Base-by-base conservation (phyloP, 2,113 vertebrate species). In the Laticauda laticaudata region DNA sequence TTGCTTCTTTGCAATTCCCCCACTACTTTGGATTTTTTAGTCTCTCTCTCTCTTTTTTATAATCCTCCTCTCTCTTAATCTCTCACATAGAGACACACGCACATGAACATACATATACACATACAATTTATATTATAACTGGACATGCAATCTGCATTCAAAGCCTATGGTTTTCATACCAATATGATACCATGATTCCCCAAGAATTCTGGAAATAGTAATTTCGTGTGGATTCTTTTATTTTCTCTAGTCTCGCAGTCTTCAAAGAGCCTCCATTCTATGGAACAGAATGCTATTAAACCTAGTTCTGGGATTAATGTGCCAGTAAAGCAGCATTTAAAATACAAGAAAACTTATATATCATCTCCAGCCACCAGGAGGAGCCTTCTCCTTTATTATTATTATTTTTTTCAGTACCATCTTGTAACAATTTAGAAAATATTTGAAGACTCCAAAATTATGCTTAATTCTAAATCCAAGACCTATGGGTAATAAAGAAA, bases 351-450 rank as follows among this genome's bases (percentile, higher is more conserved):
- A 53, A n/a, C 15, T 3, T 54, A 10, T 1, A 85, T 94, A 34
- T 29, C 29, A 90, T 15, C 55, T 88, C 12, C 34, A 81, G n/a
- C 93, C 91, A 88, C 64, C 86, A 93, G 93, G 69, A 87, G 93
- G 93, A 14, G 89, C 57, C 57, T 92, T 88, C 5, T 57, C 53
- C 91, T 81, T 91, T 88, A 11, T 54, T 57, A 21, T 81, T 81
- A 18, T 21, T 81, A 43, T 89, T 75, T 51, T 48, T 89, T 75
- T 34, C 24, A 56, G 10, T 26, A n/a, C 45, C 34, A 39, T 43
- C 57, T 14, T 34, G 21, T 45, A 88, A 53, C 14, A 20, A 54
- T 23, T 18, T 45, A 89, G 34, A 53, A 86, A 86, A 55, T 86
- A 34, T 69, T 69, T 69, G 14, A 69, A 69, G 29, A 81, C 45